Conservation (phyloP, 2,888 invertebrate genomes). For the Baronia brevicornis region DNA sequence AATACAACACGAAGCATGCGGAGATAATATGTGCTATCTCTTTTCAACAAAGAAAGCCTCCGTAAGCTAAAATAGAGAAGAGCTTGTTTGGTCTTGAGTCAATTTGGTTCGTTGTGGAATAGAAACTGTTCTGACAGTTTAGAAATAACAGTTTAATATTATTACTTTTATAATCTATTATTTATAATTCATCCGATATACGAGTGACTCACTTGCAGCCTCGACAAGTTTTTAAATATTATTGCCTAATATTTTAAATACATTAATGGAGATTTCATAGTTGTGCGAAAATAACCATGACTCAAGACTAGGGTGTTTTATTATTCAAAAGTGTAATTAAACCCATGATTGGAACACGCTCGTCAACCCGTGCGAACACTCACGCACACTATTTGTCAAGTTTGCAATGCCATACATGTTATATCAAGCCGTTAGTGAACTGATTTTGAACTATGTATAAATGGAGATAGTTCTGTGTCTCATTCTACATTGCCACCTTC, state of each 20-base stretch:
- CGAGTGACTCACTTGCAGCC: slow-evolving; percentile 33
- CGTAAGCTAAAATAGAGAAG: neutral
- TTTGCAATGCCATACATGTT: no score
- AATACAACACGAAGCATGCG: no score
- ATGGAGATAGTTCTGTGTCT: no score
- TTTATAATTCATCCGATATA: slow-evolving; percentile 5
- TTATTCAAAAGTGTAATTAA: slow-evolving; percentile 7
- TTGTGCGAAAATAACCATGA: slow-evolving; percentile 13
- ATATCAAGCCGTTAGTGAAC: no score
- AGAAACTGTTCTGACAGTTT: no score
- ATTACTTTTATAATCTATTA: slow-evolving; percentile 4
- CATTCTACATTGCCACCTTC: no score
- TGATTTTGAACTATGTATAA: no score
- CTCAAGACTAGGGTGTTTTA: slow-evolving; percentile 10
- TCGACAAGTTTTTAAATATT: slow-evolving; percentile 29
- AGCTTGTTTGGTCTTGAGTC: neutral
- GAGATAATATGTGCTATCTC: no score
- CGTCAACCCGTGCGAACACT: no score
- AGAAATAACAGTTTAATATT: neutral
- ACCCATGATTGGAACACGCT: no score
- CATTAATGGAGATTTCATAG: slow-evolving; percentile 12
- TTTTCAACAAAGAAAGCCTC: neutral
- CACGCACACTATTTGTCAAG: no score
- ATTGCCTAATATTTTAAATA: slow-evolving; percentile 19
- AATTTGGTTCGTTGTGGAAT: no score